Evolutionary conservation across 2,888 invertebrate species (phyloP).

Genomic region (Galerucella calmariensis): DNA sequence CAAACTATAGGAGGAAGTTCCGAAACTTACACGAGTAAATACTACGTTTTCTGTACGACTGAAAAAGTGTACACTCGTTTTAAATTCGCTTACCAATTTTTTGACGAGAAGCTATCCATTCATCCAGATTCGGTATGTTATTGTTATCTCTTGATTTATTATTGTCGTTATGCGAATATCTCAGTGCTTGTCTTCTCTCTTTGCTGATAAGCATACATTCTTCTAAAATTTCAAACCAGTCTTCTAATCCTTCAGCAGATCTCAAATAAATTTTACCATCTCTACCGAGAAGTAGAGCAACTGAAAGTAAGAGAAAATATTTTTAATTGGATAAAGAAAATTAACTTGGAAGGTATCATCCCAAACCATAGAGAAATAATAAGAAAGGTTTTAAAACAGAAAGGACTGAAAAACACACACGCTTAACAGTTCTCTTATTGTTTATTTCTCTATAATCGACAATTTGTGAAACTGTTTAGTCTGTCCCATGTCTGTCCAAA

Average conservation of each 20-base stretch:
- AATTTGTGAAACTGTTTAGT: too few relatives aligned
- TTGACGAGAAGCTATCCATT: conserved; percentile 68
- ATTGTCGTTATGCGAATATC: conserved; percentile 65
- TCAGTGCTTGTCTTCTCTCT: conserved; percentile 70
- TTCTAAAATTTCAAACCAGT: conserved; percentile 75
- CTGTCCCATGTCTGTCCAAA: too few relatives aligned
- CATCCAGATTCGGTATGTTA: conserved; percentile 66
- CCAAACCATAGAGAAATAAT: too few relatives aligned
- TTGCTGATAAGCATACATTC: conserved; percentile 74
- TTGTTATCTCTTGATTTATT: conserved; percentile 61
- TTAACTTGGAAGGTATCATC: background rate
- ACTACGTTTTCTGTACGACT: too few relatives aligned
- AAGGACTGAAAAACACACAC: too few relatives aligned
- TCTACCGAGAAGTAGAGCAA: conserved; percentile 68
- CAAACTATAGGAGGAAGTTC: too few relatives aligned
- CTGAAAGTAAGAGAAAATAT: conserved; percentile 57
- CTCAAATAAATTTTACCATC: conserved; percentile 66
- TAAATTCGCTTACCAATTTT: conserved; percentile 62
- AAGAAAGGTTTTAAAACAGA: too few relatives aligned
- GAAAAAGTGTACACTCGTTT: background rate
- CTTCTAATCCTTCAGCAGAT: conserved; percentile 70
- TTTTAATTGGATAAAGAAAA: background rate
- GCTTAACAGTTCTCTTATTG: too few relatives aligned
- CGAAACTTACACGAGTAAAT: too few relatives aligned
- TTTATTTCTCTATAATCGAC: too few relatives aligned